Evolutionary conservation across 2,113 vertebrate genomes (phyloP).

Genomic region (Sus scrofa): T2T-Sscrofa CM000816.6:34304001-34304500

Average conservation of each 20-base stretch:
- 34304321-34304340: slow-evolving; percentile 85
- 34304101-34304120: slow-evolving; percentile 84
- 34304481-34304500: slow-evolving; percentile 67
- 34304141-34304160: slow-evolving; percentile 86
- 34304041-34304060: slow-evolving; percentile 83
- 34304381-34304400: slow-evolving; percentile 81
- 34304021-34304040: slow-evolving; percentile 69
- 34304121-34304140: slow-evolving; percentile 86
- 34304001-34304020: slow-evolving; percentile 60
- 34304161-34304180: slow-evolving; percentile 84
- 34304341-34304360: slow-evolving; percentile 85
- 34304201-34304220: slow-evolving; percentile 88
- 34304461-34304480: slow-evolving; percentile 73
- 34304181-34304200: slow-evolving; percentile 87
- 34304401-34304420: slow-evolving; percentile 67
- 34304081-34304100: slow-evolving; percentile 70
- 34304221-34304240: slow-evolving; percentile 90
- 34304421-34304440: slow-evolving; percentile 74
- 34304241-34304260: slow-evolving; percentile 89
- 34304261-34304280: slow-evolving; percentile 91
- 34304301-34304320: slow-evolving; percentile 89
- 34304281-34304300: slow-evolving; percentile 88
- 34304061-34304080: slow-evolving; percentile 76
- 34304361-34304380: slow-evolving; percentile 86
- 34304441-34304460: slow-evolving; percentile 80